Percentiles rank a stretch among this genome's conserved stretches.
Conservation (phyloP, 2,113 vertebrate genomes). For the Marmota flaviventris region DNA sequence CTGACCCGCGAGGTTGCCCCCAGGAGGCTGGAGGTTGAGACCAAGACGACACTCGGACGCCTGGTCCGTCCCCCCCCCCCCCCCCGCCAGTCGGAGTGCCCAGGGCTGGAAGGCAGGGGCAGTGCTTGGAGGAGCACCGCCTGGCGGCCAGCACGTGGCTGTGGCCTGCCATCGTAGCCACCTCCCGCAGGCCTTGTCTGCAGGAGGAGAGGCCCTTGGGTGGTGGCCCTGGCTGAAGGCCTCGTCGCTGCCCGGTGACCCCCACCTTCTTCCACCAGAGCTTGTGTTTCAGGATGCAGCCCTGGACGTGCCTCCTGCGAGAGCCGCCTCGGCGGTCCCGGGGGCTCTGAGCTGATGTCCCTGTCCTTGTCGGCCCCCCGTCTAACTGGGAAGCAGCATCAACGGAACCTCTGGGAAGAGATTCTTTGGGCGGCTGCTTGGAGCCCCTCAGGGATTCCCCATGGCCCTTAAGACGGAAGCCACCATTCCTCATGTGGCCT, state of each 20-base stretch:
- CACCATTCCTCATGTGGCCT: not conserved
- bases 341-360: not conserved
- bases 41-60: not conserved
- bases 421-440: not conserved
- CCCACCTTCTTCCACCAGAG: no score
- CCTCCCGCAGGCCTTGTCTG: not conserved
- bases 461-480: not conserved
- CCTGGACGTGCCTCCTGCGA: fast-evolving
- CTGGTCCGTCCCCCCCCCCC: no score
- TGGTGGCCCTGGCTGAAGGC: fast-evolving
- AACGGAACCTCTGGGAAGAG: not conserved
- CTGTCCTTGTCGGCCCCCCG: not conserved
- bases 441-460: not conserved
- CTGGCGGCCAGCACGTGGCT: not conserved
- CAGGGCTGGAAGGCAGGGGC: fast-evolving
- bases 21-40: not conserved
- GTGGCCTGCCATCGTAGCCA: fast-evolving
- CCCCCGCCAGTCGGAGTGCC: not conserved
- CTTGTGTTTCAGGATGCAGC: not conserved
- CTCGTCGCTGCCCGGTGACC: fast-evolving
- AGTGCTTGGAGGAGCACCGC: not conserved
- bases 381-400: not conserved
- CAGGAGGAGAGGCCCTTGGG: not conserved
- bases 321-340: fast-evolving
- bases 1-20: not conserved